Percentiles rank a stretch among this genome's conserved stretches.
Conservation (phyloP, 37 sponge, comb jelly and placozoan species). For the Lycopodina hypogea region DNA sequence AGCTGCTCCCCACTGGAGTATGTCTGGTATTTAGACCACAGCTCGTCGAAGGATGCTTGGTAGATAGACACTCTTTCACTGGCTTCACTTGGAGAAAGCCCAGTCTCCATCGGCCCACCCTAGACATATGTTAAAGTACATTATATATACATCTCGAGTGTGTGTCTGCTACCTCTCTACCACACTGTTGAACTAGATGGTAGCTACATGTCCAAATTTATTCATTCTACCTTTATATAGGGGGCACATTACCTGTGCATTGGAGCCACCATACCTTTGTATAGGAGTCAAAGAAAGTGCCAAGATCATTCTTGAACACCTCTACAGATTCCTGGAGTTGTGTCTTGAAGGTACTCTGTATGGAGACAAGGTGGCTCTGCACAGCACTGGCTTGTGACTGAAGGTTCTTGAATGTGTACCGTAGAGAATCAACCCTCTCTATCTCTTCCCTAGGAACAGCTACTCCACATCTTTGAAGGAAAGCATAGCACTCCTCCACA, state of each 20-base stretch:
- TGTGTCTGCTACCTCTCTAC: too few species aligned
- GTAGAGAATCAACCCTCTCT: slow-evolving; percentile 91
- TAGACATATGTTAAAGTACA: not conserved
- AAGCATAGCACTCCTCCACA: slow-evolving; percentile 90
- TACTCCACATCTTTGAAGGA: slow-evolving; percentile 79
- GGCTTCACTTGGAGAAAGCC: slow-evolving; percentile 87
- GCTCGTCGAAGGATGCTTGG: slow-evolving; percentile 86
- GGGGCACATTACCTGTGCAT: too few species aligned
- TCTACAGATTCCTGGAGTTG: slow-evolving; percentile 69
- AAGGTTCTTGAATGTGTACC: slow-evolving; percentile 86
- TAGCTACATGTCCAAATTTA: not conserved
- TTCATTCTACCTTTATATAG: too few species aligned
- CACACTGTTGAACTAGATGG: not conserved
- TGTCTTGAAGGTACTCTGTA: slow-evolving; percentile 80
- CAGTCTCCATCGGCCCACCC: slow-evolving; percentile 92
- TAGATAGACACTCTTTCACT: slow-evolving; percentile 87
- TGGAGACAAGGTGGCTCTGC: slow-evolving; percentile 68
- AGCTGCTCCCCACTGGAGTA: slow-evolving; percentile 95
- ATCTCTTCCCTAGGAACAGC: slow-evolving; percentile 81
- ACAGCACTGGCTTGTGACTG: slow-evolving; percentile 63
- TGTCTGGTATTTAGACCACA: slow-evolving; percentile 87
- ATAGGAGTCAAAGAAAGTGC: slow-evolving; percentile 27
- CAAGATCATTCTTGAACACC: slow-evolving; percentile 58
- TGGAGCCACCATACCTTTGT: not conserved
- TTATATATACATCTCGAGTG: not conserved